Conservation (phyloP, 2,113 vertebrate species). For the Lepidothrix coronata region DNA sequence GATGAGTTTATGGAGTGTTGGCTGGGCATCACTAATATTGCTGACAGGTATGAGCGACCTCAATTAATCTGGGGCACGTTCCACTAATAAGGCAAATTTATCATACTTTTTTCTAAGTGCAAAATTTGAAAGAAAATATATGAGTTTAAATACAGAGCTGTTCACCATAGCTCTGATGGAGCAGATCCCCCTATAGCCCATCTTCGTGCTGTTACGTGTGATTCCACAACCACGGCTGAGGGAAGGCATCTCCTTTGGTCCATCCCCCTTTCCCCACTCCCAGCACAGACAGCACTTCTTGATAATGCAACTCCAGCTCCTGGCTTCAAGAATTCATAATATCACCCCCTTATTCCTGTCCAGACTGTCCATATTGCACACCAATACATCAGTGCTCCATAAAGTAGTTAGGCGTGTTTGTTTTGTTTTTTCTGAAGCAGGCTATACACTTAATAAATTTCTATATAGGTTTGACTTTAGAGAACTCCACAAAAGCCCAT, state of each 20-base stretch:
- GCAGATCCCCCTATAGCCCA: background rate
- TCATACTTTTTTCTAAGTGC: background rate
- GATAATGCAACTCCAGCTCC: background rate
- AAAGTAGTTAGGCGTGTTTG: background rate
- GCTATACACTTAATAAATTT: background rate
- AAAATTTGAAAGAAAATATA: background rate
- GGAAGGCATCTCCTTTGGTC: background rate
- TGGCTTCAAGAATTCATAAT: background rate
- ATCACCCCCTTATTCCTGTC: background rate
- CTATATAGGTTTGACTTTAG: background rate
- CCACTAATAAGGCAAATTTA: background rate
- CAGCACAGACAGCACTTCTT: background rate
- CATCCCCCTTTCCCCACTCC: background rate
- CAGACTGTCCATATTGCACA: background rate
- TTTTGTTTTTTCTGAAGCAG: background rate
- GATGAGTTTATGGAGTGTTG: background rate
- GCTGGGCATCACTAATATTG: background rate
- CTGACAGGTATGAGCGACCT: background rate
- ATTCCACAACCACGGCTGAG: background rate
- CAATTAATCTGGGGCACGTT: accelerated
- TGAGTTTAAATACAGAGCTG: background rate
- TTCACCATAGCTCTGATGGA: background rate
- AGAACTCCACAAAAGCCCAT: accelerated
- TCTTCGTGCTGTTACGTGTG: background rate
- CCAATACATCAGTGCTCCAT: background rate